These are phyloP conservation scores for Poeciliopsis presidionis DNA, from an alignment of 2,797 vertebrate species.

Conservation along the genomic window DNA sequence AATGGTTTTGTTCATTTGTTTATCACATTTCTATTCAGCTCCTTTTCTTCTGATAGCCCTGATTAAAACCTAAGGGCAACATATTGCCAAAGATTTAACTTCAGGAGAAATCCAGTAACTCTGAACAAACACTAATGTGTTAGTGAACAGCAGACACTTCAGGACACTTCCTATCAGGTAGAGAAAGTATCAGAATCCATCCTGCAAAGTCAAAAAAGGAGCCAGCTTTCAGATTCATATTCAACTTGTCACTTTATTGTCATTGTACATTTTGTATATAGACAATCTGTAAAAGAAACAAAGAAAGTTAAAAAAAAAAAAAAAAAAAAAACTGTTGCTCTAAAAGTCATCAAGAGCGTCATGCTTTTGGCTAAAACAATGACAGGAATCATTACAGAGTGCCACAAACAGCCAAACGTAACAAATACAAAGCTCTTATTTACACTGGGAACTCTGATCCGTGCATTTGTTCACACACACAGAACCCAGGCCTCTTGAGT, in stretches of 20 bases:
- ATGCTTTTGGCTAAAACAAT: constrained; percentile 79
- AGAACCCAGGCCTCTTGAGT: constrained; percentile 45
- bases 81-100: neutral
- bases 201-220: neutral
- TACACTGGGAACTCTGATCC: constrained; percentile 64
- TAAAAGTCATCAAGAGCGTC: constrained; percentile 67
- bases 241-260: constrained; percentile 77
- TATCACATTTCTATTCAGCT: neutral
- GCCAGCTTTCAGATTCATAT: constrained; percentile 62
- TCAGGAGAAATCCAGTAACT: neutral
- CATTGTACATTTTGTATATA: constrained; percentile 70
- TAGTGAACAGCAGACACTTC: too few species aligned
- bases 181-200: too few species aligned
- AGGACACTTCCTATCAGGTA: too few species aligned
- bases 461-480: constrained; percentile 25
- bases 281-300: constrained; percentile 77
- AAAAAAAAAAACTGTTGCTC: constrained; percentile 31
- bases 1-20: neutral
- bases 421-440: constrained; percentile 78
- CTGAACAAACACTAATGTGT: too few species aligned
- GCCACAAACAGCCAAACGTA: constrained; percentile 74
- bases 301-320: constrained; percentile 7
- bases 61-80: neutral
- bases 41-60: neutral
- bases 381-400: constrained; percentile 69